phyloP scores from a whole-genome alignment of 2,888 invertebrate genomes.

The Monopis laevigella region DNA sequence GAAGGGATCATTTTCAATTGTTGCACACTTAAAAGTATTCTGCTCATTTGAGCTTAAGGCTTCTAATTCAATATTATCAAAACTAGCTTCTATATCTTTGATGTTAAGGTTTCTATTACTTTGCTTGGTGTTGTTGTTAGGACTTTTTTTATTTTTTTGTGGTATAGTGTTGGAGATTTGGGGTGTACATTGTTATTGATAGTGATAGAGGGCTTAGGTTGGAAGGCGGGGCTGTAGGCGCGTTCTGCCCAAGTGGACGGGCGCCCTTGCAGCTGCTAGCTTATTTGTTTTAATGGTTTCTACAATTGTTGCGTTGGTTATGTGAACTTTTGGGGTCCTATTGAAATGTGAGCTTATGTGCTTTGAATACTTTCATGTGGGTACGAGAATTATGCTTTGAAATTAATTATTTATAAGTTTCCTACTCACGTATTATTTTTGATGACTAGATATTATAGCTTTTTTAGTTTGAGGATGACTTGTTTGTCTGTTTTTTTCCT shows the following conservation, averaged over 20 bases:
- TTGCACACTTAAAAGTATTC: conserved; percentile 47
- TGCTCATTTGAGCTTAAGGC: too few species aligned
- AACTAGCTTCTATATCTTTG: too few species aligned
- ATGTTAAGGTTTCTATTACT: not conserved
- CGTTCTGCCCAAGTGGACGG: conserved; percentile 46
- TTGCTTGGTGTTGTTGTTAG: conserved; percentile 21
- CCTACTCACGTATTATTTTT: too few species aligned
- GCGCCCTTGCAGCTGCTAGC: conserved; percentile 46
- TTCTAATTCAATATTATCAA: too few species aligned
- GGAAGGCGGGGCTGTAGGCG: conserved; percentile 56
- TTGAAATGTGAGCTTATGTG: too few species aligned
- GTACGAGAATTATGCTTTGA: too few species aligned
- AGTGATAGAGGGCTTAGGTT: conserved; percentile 64
- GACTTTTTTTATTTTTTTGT: conserved; percentile 23
- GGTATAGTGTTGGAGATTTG: conserved; percentile 49
- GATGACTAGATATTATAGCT: too few species aligned
- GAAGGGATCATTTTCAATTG: conserved; percentile 66
- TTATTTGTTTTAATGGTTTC: conserved; percentile 59
- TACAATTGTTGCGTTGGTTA: conserved; percentile 50
- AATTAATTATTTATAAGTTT: too few species aligned
- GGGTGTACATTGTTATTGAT: conserved; percentile 67
- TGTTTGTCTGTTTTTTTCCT: too few species aligned
- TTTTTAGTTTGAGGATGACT: too few species aligned
- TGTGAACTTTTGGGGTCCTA: too few species aligned
- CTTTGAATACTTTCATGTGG: too few species aligned